A percentile compares a stretch with the other conserved stretches of the same genome.
These are phyloP conservation scores for Prosapia bicincta DNA, from an alignment of 2,888 invertebrate genomes.

Conservation along the genomic window DNA sequence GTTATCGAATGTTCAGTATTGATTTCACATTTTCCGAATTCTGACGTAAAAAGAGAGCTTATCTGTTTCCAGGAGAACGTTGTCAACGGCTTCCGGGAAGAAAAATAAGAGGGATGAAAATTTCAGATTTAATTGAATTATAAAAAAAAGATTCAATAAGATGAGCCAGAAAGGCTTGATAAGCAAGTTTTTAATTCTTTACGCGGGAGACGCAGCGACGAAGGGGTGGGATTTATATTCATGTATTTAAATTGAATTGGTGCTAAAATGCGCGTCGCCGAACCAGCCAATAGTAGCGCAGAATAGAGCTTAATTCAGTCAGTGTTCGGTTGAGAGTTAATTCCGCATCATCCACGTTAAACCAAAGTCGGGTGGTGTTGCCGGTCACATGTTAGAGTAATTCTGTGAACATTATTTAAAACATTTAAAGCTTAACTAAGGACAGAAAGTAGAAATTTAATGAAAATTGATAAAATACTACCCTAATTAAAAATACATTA, in stretches of 20 bases:
- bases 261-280: background rate
- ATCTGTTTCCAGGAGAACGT: no score
- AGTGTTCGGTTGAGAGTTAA: background rate
- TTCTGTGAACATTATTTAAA: no score
- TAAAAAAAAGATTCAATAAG: background rate
- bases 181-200: background rate
- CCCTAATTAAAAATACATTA: no score
- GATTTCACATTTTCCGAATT: no score
- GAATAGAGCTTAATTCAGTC: background rate
- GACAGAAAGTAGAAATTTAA: no score
- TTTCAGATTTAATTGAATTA: background rate
- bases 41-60: no score
- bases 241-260: conserved; percentile 9
- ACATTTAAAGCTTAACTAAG: no score
- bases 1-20: no score
- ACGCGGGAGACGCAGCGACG: background rate
- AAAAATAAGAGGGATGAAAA: background rate
- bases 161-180: background rate
- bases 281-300: background rate
- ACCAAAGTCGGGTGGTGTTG: no score
- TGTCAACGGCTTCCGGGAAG: background rate
- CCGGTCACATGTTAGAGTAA: no score
- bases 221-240: conserved; percentile 13
- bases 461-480: no score
- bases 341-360: background rate